Evolutionary conservation across 2,888 invertebrate genomes (phyloP), one percentile per base, ranked within the genome.

Genomic region (Limnephilus lunatus): DNA sequence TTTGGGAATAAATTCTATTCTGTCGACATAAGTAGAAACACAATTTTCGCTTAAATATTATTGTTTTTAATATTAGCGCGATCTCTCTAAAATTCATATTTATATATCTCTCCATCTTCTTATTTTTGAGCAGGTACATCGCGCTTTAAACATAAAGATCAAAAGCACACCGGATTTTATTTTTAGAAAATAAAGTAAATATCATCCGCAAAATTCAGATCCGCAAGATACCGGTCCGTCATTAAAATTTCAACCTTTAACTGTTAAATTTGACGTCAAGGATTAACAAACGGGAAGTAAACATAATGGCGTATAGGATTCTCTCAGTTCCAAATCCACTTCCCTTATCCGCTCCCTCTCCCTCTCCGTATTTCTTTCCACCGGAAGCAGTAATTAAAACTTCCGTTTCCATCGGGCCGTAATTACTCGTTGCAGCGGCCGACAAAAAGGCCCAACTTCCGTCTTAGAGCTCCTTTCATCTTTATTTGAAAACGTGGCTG

Each of bases 381-480:
- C 44, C 86, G 86, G 86, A 86, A 86, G 86, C 30, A n/a, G 86
- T 86, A 86, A 86, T 86, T 86, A 86, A 86, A 86, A 48, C 86
- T 86, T 86, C 86, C 86, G 86, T 44, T 86, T 86, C 86, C 86
- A 48, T 39, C 44, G 86, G 85, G 68, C n/a, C 25, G 48, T 86
- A 86, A 86, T 86, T 44, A 86, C 86, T 30, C 48, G 44, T 30
- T 83, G 83, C 83, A 83, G 83, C 48, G 39, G 48, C 39, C 44
- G 39, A 44, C 35, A 25, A 86, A 86, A 86, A 30, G 44, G 86
- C 30, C 86, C n/a, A 86, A 86, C 86, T 86, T 86, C 14, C 44
- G 83, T 83, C 35, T 83, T 35, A 83, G 2, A 83, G 30, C 86
- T 86, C 30, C 86, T 86, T 86, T 86, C 86, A 86, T 48, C 86